Evolutionary conservation across 2,797 vertebrate genomes (phyloP).

Genomic region (Pipistrellus nathusii): DNA sequence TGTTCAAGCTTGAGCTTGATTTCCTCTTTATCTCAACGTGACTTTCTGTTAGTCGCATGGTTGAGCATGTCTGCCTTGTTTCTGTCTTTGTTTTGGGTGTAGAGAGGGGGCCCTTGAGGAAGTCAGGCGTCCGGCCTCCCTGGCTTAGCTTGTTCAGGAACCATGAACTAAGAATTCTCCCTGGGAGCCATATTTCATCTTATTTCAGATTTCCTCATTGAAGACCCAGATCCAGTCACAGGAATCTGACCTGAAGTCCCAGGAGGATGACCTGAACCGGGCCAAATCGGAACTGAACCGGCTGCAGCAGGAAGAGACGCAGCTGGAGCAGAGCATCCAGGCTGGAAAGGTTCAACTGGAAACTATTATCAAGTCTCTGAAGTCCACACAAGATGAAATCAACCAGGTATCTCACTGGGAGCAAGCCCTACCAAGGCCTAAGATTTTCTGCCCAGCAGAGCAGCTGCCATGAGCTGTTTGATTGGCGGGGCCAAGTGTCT

Average conservation of each 20-base stretch:
- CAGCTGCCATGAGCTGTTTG: background rate
- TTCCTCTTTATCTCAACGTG: background rate
- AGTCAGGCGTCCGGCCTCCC: rapidly evolving
- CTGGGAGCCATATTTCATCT: background rate
- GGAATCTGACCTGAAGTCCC: slow-evolving; percentile 95
- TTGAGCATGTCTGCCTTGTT: background rate
- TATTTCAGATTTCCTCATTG: slow-evolving; percentile 93
- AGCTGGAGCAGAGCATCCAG: slow-evolving; percentile 97
- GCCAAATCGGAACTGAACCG: slow-evolving; percentile 94
- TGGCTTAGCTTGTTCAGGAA: background rate
- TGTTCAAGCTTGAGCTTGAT: background rate
- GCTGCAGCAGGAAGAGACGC: slow-evolving; percentile 96
- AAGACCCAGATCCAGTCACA: slow-evolving; percentile 97
- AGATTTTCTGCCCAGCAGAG: background rate
- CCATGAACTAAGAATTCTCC: background rate
- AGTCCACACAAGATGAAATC: slow-evolving; percentile 98
- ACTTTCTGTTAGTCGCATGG: background rate
- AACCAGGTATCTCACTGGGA: slow-evolving; percentile 91
- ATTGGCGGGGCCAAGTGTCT: rapidly evolving
- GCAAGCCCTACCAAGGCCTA: rapidly evolving
- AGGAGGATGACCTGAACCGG: slow-evolving; percentile 95
- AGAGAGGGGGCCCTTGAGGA: background rate
- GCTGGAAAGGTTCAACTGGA: slow-evolving; percentile 96
- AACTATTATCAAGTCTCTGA: slow-evolving; percentile 98
- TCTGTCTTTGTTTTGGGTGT: background rate